A percentile compares a stretch with the other conserved stretches of the same genome.
These are phyloP conservation scores for Zosterops lateralis DNA, from an alignment of 2,113 vertebrate genomes.

Conservation along the genomic window DNA sequence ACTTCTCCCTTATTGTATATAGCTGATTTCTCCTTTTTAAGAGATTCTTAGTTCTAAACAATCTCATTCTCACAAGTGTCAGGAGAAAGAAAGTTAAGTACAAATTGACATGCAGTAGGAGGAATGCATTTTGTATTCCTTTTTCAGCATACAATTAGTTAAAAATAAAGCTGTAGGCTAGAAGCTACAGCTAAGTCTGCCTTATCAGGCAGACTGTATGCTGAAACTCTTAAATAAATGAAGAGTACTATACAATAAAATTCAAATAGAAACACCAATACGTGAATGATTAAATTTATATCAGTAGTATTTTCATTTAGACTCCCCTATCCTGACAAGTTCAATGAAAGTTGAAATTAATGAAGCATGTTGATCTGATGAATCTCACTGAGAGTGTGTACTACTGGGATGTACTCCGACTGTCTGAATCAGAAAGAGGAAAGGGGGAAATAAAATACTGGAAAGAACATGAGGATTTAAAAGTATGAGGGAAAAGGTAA, in stretches of 20 bases:
- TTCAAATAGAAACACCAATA: neutral
- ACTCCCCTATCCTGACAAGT: neutral
- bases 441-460: neutral
- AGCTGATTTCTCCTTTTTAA: neutral
- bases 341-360: neutral
- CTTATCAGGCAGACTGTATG: neutral
- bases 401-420: neutral
- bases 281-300: neutral
- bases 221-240: neutral
- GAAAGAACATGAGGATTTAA: neutral
- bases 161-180: neutral
- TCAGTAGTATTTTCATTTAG: neutral
- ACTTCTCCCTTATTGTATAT: neutral
- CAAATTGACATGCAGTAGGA: neutral
- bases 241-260: neutral
- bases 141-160: neutral
- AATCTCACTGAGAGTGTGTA: neutral
- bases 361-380: neutral
- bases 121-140: neutral
- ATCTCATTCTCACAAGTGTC: neutral
- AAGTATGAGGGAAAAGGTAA: neutral
- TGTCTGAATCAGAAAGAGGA: neutral
- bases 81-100: neutral
- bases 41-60: neutral
- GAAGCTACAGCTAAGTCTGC: neutral